phyloP scores from a whole-genome alignment of 30 jellyfish, hydroid and myxozoan genomes.

The Aurelia aurita complex sp. Pacific region DNA sequence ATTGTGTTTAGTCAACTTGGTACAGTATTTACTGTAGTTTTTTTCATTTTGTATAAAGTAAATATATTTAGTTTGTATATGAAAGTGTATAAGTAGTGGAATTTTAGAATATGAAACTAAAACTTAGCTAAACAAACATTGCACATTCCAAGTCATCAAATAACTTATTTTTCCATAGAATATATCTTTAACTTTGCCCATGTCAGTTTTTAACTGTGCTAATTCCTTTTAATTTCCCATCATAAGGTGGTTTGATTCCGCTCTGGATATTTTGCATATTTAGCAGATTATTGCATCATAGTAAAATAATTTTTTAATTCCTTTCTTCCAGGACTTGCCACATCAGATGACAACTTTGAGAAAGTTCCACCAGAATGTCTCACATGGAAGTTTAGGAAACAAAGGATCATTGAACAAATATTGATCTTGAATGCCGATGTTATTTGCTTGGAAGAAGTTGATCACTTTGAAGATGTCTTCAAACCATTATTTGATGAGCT shows the following conservation, averaged over 20 bases:
- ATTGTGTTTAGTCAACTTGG: too few species aligned
- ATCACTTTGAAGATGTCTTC: conserved; percentile 81
- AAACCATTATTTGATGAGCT: conserved; percentile 45
- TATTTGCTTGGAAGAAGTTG: conserved; percentile 88
- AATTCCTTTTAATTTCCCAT: too few species aligned
- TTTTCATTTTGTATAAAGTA: not conserved
- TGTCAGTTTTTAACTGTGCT: too few species aligned
- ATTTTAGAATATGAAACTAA: too few species aligned
- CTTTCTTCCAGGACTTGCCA: conserved; percentile 60
- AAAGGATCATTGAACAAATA: conserved; percentile 67
- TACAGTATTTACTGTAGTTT: too few species aligned
- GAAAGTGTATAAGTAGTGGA: too few species aligned
- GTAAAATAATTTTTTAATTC: not conserved
- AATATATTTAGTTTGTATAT: not conserved
- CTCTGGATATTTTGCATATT: too few species aligned
- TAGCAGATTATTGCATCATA: not conserved
- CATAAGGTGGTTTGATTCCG: too few species aligned
- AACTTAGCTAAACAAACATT: too few species aligned
- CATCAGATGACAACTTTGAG: conserved; percentile 68
- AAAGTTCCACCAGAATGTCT: conserved; percentile 60
- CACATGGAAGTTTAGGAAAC: conserved; percentile 67
- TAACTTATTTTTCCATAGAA: too few species aligned
- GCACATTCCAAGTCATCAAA: too few species aligned
- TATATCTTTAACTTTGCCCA: too few species aligned
- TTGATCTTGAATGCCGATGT: conserved; percentile 51